Evolutionary conservation across 2,797 vertebrate genomes (phyloP).

Genomic region (Argyrosomus regius): DNA sequence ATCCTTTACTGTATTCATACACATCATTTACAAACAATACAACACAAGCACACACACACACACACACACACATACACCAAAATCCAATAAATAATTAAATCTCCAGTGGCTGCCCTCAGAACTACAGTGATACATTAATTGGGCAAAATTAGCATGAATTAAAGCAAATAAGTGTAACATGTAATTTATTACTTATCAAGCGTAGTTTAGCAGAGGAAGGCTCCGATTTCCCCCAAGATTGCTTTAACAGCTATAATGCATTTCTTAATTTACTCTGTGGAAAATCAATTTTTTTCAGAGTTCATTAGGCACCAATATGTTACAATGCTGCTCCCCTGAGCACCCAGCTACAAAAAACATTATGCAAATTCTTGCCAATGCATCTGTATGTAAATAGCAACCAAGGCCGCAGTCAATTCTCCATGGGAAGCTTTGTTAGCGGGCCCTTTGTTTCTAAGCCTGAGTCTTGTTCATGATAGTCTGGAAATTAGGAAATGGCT

Average conservation of each 20-base stretch:
- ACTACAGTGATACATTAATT: conserved; percentile 99
- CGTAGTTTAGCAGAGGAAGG: conserved; percentile 96
- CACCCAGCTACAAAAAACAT: conserved; percentile 93
- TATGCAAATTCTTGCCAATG: conserved; percentile 96
- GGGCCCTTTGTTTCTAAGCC: conserved; percentile 84
- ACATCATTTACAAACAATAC: conserved; percentile 58
- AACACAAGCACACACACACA: conserved; percentile 75
- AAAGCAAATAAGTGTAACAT: conserved; percentile 99
- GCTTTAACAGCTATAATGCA: conserved; percentile 99
- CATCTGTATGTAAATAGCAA: conserved; percentile 99
- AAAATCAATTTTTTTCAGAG: conserved; percentile 99
- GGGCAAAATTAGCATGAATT: conserved; percentile 99
- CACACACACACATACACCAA: conserved; percentile 84
- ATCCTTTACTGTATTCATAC: conserved; percentile 13
- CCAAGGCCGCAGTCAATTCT: conserved; percentile 91
- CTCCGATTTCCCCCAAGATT: conserved; percentile 99
- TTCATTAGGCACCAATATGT: conserved; percentile 99
- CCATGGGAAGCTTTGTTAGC: conserved; percentile 91
- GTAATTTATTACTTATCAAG: conserved; percentile 99
- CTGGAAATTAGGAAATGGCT: conserved; percentile 76
- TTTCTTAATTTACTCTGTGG: conserved; percentile 99
- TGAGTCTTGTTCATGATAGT: conserved; percentile 79
- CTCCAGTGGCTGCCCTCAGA: conserved; percentile 97
- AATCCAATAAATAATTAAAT: conserved; percentile 99
- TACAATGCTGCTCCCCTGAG: conserved; percentile 98